Percentiles rank a stretch among this genome's conserved stretches.
phyloP scores from a whole-genome alignment of 1,140 invertebrate species.

The Amphibalanus amphitrite region DNA sequence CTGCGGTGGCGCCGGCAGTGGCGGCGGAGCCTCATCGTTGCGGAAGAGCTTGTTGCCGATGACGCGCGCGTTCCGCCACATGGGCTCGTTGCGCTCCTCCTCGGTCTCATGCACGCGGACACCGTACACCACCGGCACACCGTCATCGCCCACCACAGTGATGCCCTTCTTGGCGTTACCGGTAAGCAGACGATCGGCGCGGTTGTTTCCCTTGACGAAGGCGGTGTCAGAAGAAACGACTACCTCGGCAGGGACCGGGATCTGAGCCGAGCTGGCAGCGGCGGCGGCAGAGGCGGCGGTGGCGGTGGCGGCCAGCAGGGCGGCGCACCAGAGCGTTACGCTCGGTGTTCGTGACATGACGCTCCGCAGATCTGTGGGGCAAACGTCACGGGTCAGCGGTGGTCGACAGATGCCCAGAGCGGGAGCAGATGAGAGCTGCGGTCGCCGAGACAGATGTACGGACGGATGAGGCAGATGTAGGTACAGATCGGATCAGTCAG shows the following conservation, averaged over 20 bases:
- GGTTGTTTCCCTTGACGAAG: not conserved
- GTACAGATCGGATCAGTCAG: too few species aligned
- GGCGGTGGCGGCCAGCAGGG: not conserved
- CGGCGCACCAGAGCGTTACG: not conserved
- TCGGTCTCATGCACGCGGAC: conserved; percentile 62
- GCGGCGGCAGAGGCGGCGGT: not conserved
- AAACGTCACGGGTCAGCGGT: not conserved
- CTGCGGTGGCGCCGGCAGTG: not conserved
- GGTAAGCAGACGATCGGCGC: not conserved
- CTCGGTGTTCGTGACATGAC: not conserved
- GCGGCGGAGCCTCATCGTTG: conserved; percentile 6
- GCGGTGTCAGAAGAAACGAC: not conserved
- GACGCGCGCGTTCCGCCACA: conserved; percentile 65
- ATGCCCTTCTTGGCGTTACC: not conserved
- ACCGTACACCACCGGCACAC: conserved; percentile 58
- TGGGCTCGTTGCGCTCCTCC: conserved; percentile 47
- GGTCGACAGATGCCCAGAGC: too few species aligned
- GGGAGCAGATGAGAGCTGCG: too few species aligned
- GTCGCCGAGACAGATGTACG: too few species aligned
- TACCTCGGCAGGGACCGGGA: not conserved
- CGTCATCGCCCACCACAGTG: conserved; percentile 38
- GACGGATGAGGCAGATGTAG: too few species aligned
- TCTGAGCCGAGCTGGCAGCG: not conserved
- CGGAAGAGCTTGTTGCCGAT: conserved; percentile 58
- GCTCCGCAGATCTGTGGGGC: not conserved